Conservation (phyloP, 2,888 invertebrate species). For the Alcis repandata region DNA sequence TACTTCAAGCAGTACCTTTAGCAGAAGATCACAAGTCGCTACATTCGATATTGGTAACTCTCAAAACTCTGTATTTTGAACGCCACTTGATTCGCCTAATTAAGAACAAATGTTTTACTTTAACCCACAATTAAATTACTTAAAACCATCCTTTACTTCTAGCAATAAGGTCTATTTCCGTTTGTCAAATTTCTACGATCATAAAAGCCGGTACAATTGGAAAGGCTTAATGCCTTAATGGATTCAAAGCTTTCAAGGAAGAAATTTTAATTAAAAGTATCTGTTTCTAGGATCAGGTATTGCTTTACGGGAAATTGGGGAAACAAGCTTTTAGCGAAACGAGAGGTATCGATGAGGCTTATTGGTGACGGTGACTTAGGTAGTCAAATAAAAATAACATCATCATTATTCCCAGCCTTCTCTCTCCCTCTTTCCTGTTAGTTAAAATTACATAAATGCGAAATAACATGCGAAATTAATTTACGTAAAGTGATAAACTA, state of each 20-base stretch:
- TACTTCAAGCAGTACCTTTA: background rate
- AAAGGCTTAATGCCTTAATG: constrained; percentile 53
- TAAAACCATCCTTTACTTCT: constrained; percentile 1
- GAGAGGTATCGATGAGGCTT: background rate
- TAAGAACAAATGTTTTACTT: constrained; percentile 22
- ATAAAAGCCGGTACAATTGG: constrained; percentile 40
- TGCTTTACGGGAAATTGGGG: constrained; percentile 22
- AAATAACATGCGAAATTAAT: too few species aligned
- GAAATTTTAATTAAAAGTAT: constrained; percentile 55
- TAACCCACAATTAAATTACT: background rate
- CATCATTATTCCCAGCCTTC: too few species aligned
- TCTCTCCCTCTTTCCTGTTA: too few species aligned
- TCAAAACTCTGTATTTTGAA: background rate
- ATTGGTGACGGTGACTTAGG: background rate
- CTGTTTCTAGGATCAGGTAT: constrained; percentile 38
- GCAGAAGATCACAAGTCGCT: background rate
- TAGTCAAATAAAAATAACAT: background rate
- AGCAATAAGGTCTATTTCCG: constrained; percentile 12
- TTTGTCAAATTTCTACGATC: constrained; percentile 10
- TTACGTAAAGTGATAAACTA: too few species aligned
- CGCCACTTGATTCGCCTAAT: constrained; percentile 17
- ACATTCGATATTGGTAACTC: background rate
- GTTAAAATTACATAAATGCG: too few species aligned
- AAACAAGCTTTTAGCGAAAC: constrained; percentile 1
- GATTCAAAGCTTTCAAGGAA: constrained; percentile 51